These are phyloP conservation scores for Oncorhynchus masou DNA, from an alignment of 2,113 vertebrate species.

Conservation along the genomic window DNA sequence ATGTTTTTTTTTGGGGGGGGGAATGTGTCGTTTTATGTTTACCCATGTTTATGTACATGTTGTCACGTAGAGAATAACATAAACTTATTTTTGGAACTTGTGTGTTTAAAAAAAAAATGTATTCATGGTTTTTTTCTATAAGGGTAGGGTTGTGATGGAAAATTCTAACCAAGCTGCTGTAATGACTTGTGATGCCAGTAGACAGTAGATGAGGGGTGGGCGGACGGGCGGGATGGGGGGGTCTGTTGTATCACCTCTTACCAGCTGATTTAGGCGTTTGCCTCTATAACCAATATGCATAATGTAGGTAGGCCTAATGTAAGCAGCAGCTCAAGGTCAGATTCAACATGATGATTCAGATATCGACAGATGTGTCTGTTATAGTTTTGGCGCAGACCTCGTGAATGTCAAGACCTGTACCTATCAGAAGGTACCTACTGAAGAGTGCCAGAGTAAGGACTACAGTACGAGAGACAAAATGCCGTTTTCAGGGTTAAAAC, in stretches of 20 bases:
- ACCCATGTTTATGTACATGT: too few relatives aligned
- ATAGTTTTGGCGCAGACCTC: slow-evolving; percentile 21
- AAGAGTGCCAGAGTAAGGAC: slow-evolving; percentile 52
- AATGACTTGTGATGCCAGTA: too few relatives aligned
- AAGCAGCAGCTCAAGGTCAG: slow-evolving; percentile 31
- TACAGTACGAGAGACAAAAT: slow-evolving; percentile 65
- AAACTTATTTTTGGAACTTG: too few relatives aligned
- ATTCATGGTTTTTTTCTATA: too few relatives aligned
- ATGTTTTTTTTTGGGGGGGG: too few relatives aligned
- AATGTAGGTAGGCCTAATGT: slow-evolving; percentile 32
- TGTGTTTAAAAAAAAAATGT: too few relatives aligned
- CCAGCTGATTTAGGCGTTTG: neutral
- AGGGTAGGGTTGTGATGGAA: too few relatives aligned
- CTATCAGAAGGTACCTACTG: slow-evolving; percentile 68
- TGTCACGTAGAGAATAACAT: too few relatives aligned
- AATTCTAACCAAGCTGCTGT: too few relatives aligned
- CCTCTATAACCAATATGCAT: slow-evolving; percentile 30
- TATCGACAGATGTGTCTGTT: slow-evolving; percentile 24
- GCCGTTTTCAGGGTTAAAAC: slow-evolving; percentile 59
- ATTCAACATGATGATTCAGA: slow-evolving; percentile 24
- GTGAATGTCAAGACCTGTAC: slow-evolving; percentile 65
- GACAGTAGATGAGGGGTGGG: slow-evolving; percentile 2
- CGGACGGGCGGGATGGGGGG: neutral
- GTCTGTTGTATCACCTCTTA: neutral
- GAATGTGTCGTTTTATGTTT: too few relatives aligned